phyloP scores from a whole-genome alignment of 2,113 vertebrate genomes.

The Heterotilapia buettikoferi region DNA sequence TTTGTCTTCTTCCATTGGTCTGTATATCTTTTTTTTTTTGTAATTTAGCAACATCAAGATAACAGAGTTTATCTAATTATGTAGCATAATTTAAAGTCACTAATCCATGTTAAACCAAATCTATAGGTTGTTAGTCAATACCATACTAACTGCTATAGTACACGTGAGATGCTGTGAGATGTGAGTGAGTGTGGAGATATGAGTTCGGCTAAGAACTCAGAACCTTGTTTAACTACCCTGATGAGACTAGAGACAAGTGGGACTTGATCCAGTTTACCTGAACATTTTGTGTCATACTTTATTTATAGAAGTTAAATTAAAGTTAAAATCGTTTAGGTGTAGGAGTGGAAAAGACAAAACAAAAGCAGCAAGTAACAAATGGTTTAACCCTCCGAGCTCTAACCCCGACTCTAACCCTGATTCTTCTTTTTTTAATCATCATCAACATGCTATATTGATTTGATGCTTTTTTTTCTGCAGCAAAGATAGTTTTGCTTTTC shows the following conservation, averaged over 20 bases:
- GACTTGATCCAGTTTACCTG: background rate
- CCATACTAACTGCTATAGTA: background rate
- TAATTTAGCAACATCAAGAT: background rate
- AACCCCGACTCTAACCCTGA: background rate
- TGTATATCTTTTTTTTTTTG: background rate
- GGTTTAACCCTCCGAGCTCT: background rate
- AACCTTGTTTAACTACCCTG: background rate
- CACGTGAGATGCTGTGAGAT: background rate
- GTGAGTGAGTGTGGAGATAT: background rate
- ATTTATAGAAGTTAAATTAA: background rate
- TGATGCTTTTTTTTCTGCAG: background rate
- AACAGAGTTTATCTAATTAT: background rate
- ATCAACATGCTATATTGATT: too few species aligned
- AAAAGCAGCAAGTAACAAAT: background rate
- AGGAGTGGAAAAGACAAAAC: background rate
- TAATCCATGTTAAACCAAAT: background rate
- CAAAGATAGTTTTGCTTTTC: background rate
- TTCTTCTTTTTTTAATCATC: background rate
- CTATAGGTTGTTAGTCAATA: background rate
- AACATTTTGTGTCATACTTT: background rate
- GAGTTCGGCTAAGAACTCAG: background rate
- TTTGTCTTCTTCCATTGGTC: background rate
- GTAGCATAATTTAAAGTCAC: background rate
- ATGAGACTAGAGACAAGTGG: background rate
- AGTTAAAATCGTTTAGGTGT: background rate